A percentile compares a stretch with the other conserved stretches of the same genome.
phyloP scores from a whole-genome alignment of 2,797 vertebrate species.

The Gorsachius magnificus region DNA sequence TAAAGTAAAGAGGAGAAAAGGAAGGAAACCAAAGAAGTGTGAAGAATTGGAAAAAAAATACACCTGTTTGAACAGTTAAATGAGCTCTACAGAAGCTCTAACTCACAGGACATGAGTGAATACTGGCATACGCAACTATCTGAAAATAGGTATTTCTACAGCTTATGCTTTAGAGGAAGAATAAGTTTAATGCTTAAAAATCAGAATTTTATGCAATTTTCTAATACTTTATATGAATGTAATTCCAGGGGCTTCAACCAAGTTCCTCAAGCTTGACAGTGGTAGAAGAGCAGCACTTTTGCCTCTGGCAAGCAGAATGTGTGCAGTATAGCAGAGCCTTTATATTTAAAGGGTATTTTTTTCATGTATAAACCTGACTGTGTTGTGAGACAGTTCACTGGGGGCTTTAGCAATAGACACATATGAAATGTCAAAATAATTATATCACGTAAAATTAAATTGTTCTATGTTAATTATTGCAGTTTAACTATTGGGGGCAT shows the following conservation, averaged over 20 bases:
- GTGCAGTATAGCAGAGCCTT: constrained; percentile 13
- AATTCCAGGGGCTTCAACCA: not conserved
- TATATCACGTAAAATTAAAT: not conserved
- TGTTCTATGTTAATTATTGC: not conserved
- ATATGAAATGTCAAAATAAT: not conserved
- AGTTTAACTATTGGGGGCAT: not conserved
- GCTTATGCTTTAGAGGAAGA: not conserved
- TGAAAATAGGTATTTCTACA: not conserved
- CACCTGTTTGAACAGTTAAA: not conserved
- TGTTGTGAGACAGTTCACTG: not conserved
- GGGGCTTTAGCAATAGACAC: not conserved
- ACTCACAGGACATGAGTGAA: not conserved
- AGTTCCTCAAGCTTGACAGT: not conserved
- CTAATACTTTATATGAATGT: not conserved
- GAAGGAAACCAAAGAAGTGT: not conserved
- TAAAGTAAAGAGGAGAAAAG: not conserved
- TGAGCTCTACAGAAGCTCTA: not conserved
- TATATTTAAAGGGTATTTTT: constrained; percentile 7
- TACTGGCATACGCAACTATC: not conserved
- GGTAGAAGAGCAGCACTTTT: not conserved
- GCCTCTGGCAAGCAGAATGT: constrained; percentile 7
- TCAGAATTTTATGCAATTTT: not conserved
- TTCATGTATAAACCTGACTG: not conserved
- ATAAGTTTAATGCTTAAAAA: not conserved
- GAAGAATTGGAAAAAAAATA: fast-evolving